These are phyloP conservation scores for Hypsopygia costalis DNA, from an alignment of 2,888 invertebrate species.

Conservation along the genomic window DNA sequence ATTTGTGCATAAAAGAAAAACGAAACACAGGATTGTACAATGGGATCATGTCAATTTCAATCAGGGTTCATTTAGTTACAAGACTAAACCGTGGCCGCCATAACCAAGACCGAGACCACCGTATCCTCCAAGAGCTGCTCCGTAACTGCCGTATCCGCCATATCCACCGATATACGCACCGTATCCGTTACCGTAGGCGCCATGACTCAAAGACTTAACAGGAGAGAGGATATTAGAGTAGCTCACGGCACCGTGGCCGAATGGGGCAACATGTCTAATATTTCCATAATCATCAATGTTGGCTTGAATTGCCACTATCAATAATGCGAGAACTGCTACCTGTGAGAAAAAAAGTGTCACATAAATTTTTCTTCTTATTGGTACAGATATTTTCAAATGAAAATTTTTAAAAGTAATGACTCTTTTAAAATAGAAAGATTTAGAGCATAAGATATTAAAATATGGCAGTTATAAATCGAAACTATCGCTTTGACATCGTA, in stretches of 20 bases:
- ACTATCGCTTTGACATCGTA: not conserved
- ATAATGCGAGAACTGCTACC: conserved; percentile 43
- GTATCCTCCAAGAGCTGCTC: too few relatives aligned
- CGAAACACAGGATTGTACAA: not conserved
- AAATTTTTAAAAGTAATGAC: too few relatives aligned
- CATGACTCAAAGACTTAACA: conserved; percentile 15
- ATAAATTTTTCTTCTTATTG: not conserved
- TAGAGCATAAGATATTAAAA: not conserved
- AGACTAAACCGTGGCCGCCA: conserved; percentile 13
- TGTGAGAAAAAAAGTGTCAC: conserved; percentile 36
- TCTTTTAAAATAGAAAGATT: not conserved
- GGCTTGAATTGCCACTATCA: conserved; percentile 38
- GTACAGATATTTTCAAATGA: too few relatives aligned
- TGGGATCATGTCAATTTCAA: not conserved
- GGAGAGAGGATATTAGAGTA: not conserved
- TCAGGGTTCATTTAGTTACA: conserved; percentile 12
- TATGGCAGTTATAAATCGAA: not conserved
- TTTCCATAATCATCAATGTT: conserved; percentile 5
- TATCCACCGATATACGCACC: conserved; percentile 18
- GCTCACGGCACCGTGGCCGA: not conserved
- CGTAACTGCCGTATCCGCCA: not conserved
- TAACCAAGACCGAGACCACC: not conserved
- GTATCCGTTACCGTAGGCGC: conserved; percentile 15
- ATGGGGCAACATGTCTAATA: not conserved
- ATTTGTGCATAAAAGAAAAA: not conserved